Percentiles rank a stretch among this genome's conserved stretches.
phyloP scores from a whole-genome alignment of 1,140 invertebrate genomes.

The Neodiprion pinetum region DNA sequence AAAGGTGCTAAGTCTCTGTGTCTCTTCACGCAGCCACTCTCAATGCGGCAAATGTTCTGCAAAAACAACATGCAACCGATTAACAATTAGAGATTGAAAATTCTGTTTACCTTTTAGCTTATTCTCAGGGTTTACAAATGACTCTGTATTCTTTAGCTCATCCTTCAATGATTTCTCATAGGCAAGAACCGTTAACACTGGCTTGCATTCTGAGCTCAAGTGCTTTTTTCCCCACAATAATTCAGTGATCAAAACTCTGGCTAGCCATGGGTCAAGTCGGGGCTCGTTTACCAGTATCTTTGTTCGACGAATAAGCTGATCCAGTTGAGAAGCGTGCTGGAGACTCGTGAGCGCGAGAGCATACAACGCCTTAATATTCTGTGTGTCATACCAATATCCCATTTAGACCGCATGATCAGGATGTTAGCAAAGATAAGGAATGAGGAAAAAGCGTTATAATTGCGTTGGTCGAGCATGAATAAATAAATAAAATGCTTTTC shows the following conservation, averaged over 20 bases:
- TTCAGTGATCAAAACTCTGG: conserved; percentile 80
- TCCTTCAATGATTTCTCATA: conserved; percentile 68
- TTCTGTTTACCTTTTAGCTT: conserved; percentile 51
- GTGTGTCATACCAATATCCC: conserved; percentile 10
- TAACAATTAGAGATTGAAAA: conserved; percentile 33
- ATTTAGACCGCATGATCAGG: neutral
- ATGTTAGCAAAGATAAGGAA: neutral
- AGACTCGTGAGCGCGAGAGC: conserved; percentile 77
- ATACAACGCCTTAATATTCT: conserved; percentile 75
- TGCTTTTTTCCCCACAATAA: conserved; percentile 79
- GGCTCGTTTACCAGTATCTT: conserved; percentile 72
- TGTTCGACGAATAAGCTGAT: conserved; percentile 69
- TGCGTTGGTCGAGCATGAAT: neutral
- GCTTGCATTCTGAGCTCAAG: conserved; percentile 73
- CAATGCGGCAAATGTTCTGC: conserved; percentile 39
- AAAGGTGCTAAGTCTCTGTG: too few species aligned
- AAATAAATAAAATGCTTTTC: too few species aligned
- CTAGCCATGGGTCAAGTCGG: conserved; percentile 73
- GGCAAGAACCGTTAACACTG: conserved; percentile 70
- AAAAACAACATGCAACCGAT: conserved; percentile 45
- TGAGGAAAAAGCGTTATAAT: neutral
- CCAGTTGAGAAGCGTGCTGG: conserved; percentile 69
- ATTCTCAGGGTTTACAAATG: conserved; percentile 26
- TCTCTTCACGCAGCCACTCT: conserved; percentile 15
- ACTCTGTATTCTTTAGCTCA: conserved; percentile 43